phyloP scores from a whole-genome alignment of 2,113 vertebrate genomes.

The Chionomys nivalis region DNA sequence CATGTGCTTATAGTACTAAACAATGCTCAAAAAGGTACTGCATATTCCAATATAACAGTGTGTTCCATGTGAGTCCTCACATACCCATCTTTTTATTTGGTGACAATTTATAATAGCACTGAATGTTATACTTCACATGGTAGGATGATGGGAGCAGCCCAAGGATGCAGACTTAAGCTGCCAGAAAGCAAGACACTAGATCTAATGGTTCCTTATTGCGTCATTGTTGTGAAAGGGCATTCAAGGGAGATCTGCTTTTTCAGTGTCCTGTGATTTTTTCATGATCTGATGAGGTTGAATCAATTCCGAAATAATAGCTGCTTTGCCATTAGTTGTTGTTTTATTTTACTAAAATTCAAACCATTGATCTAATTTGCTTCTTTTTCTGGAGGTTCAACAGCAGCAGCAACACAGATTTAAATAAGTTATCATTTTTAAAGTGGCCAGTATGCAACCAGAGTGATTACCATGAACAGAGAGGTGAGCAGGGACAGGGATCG shows the following conservation, averaged over 20 bases:
- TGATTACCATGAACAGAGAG: background rate
- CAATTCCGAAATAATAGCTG: conserved; percentile 68
- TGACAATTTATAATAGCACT: conserved; percentile 69
- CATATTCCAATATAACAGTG: conserved; percentile 28
- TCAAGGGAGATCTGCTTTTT: conserved; percentile 77
- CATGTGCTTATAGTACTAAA: conserved; percentile 59
- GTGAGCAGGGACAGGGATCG: background rate
- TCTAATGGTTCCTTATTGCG: conserved; percentile 64
- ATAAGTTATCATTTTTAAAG: background rate
- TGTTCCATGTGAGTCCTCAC: conserved; percentile 55
- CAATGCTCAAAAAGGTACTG: conserved; percentile 23
- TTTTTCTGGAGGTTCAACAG: background rate
- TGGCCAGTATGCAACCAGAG: background rate
- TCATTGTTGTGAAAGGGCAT: conserved; percentile 64
- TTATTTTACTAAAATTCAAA: background rate
- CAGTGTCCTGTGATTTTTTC: conserved; percentile 67
- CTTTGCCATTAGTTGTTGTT: background rate
- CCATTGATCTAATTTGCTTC: conserved; percentile 28
- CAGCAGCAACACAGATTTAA: background rate
- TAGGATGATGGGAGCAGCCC: conserved; percentile 65
- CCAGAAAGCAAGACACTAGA: conserved; percentile 60
- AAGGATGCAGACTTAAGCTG: conserved; percentile 66
- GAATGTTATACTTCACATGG: conserved; percentile 70
- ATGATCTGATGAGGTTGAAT: conserved; percentile 49
- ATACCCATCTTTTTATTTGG: conserved; percentile 48